Evolutionary conservation across 1,140 invertebrate species (phyloP).

Genomic region (Heliconius nattereri): DNA sequence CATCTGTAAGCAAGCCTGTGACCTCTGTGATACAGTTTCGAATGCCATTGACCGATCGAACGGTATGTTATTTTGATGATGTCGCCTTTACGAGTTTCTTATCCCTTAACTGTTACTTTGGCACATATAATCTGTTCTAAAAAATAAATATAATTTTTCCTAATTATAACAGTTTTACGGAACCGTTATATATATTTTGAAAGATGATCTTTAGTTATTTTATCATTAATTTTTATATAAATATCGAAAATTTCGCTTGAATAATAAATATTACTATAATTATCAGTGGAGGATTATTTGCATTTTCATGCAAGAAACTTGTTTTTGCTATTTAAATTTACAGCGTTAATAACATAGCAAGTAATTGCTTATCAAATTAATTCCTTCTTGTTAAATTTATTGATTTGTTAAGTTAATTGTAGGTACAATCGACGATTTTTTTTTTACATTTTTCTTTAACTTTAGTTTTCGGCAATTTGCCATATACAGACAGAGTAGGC

Average conservation of each 20-base stretch:
- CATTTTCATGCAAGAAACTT: background rate
- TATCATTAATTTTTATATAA: background rate
- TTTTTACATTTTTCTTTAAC: background rate
- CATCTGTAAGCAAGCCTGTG: background rate
- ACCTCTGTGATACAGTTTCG: slow-evolving; percentile 46
- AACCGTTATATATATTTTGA: background rate
- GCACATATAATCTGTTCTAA: background rate
- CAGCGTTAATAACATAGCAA: background rate
- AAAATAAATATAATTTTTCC: background rate
- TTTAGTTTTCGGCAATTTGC: no score
- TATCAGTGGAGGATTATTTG: background rate
- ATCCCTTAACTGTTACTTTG: background rate
- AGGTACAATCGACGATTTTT: background rate
- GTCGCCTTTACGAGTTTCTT: background rate
- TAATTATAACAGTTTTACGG: background rate
- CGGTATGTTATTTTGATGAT: background rate
- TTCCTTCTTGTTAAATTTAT: background rate
- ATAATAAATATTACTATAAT: background rate
- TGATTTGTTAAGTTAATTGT: background rate
- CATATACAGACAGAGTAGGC: background rate
- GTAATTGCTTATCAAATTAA: background rate
- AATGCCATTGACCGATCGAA: slow-evolving; percentile 55
- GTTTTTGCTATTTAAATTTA: background rate
- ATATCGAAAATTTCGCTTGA: background rate
- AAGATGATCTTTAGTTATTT: background rate